Base-by-base conservation (phyloP, 2,888 invertebrate genomes). In the Drosophila vallismaia region DNA sequence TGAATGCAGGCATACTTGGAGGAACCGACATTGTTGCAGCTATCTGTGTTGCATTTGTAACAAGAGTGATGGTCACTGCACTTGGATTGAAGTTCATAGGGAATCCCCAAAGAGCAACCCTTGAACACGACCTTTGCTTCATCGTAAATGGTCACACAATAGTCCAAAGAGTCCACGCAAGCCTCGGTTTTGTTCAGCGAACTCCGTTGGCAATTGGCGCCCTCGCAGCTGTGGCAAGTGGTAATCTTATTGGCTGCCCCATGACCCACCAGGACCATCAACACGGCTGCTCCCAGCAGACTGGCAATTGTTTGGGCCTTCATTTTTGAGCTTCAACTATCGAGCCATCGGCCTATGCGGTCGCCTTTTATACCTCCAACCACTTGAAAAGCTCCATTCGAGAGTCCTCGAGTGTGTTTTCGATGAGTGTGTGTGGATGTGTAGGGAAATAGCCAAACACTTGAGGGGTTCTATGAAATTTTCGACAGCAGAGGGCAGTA, bases 131-230 rank as follows among this genome's bases (percentile, higher is more conserved):
- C 83, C 45, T 73, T 72, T 31, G 79, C 90, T 88, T 86, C 71
- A 3, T 89, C 86, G 46, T 86, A 91, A 10, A 91, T 64, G 7
- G 91, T 89, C 24, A 91, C 87, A 64, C 91, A 91, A 62, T 86
- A 83, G 69, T 91, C 91, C 74, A 91, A 56, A 5, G 85, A 74
- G 71, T 91, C 89, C 14, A 71, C 14, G 48, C 91, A 91, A 12
- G 68, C 68, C 45, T 79, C 75, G 29, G 78, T 86, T 36, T 67
- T 54, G 1, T 53, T 55, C 59, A 72, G 8, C 0, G 86, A 74
- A 2, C 88, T 86, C 10, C 91, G 76, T 40, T 85, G 82, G 52
- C 91, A 91, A 59, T 81, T 82, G 38, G 90, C 86, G 48, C 91
- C 91, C 4, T 74, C 56, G 67, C 91, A 91, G 33, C 81, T 82